These are phyloP conservation scores for Dicentrarchus labrax DNA, from an alignment of 2,113 vertebrate species.

Conservation along the genomic window DNA sequence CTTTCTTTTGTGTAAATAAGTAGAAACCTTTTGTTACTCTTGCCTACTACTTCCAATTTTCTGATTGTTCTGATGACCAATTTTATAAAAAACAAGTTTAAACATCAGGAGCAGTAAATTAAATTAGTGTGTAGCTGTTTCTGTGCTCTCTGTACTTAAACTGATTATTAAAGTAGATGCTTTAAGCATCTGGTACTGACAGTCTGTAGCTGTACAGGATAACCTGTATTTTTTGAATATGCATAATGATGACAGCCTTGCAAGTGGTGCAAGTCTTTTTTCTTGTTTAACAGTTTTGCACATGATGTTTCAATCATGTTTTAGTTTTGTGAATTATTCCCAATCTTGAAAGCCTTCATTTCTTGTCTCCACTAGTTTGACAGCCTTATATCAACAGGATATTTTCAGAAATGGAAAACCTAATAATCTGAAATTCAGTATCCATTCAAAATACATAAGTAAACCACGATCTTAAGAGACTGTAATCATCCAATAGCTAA, in stretches of 20 bases:
- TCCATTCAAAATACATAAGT: too few species aligned
- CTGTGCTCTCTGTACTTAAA: neutral
- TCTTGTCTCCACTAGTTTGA: neutral
- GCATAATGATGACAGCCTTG: neutral
- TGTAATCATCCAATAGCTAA: neutral
- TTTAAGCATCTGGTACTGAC: neutral
- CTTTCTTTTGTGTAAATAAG: neutral
- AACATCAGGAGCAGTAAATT: neutral
- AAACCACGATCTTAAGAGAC: neutral
- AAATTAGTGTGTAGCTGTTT: neutral
- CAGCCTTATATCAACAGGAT: too few species aligned
- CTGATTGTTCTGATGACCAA: neutral
- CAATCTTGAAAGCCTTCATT: neutral
- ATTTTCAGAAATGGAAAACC: too few species aligned
- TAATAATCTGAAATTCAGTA: too few species aligned
- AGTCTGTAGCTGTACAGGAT: neutral
- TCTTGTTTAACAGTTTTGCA: neutral
- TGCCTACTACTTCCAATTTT: neutral
- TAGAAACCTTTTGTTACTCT: neutral
- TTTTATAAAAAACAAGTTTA: neutral
- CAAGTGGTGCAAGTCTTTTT: neutral
- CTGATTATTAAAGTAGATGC: neutral
- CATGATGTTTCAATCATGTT: neutral
- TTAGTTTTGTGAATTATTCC: neutral
- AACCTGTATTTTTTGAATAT: too few species aligned